Conservation (phyloP, 2,113 vertebrate species). For the Tenrec ecaudatus region DNA sequence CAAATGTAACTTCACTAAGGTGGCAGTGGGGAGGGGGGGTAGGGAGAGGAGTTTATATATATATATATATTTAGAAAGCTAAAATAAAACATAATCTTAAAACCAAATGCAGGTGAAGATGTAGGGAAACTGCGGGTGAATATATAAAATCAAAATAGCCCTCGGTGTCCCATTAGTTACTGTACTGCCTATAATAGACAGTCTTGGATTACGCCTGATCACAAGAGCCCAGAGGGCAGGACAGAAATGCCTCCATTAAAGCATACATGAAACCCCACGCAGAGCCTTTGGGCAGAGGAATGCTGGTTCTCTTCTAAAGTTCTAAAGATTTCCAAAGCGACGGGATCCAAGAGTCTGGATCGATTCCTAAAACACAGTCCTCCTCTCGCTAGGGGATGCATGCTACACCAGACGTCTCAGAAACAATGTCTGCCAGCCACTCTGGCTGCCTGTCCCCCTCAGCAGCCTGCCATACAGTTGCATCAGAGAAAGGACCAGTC, state of each 20-base stretch:
- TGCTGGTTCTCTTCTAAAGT: not conserved
- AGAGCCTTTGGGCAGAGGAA: conserved; percentile 5
- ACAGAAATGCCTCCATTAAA: not conserved
- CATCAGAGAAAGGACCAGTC: conserved; percentile 72
- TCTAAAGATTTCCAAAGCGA: not conserved
- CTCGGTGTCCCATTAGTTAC: not conserved
- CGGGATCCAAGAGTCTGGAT: not conserved
- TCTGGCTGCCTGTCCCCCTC: not conserved
- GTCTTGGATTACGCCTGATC: not conserved
- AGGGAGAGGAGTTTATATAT: not conserved
- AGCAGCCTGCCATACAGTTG: conserved; percentile 54
- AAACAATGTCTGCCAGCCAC: conserved; percentile 65
- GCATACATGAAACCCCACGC: not conserved
- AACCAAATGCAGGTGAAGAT: not conserved
- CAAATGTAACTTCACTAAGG: not conserved
- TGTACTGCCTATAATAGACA: not conserved
- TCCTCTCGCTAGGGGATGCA: not conserved
- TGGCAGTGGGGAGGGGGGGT: not conserved
- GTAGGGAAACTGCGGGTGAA: no score
- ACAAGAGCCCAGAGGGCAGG: not conserved
- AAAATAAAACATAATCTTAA: not conserved
- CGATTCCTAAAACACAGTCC: not conserved
- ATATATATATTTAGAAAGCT: not conserved
- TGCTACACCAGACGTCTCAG: not conserved
- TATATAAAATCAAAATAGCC: not conserved